Evolutionary conservation across 2,113 vertebrate genomes (phyloP), one percentile per base, ranked within the genome.

Genomic region (Pontoporia blainvillei): DNA sequence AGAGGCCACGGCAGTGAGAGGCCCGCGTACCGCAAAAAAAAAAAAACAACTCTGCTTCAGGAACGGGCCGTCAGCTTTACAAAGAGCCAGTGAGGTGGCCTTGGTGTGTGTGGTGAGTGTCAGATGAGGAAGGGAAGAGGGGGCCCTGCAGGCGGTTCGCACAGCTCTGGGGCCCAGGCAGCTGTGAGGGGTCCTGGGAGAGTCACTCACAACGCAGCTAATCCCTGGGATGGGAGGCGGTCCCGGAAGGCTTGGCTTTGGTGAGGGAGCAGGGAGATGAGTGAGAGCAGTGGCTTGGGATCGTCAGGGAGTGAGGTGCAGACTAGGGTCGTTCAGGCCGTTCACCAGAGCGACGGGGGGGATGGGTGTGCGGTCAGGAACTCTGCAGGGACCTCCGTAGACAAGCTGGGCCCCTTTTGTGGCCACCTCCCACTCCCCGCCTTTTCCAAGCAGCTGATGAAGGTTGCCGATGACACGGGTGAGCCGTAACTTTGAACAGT

Each of bases 401-500:
- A 36, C 6, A 59, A 49, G n/a, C 34, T 12, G 72, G 20, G 14
- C 5, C 46, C 29, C 18, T 75, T 61, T 54, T 11, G 12, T 11
- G 6, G 5, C 5, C 1, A 3, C 31, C 9, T 4, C 34, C 41
- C 21, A 61, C 23, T 12, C 36, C 31, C 4, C 15, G 31, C 18
- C 5, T 15, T 81, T 67, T 76, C n/a, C 46, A 52, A 27, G n/a
- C 15, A 44, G 34, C 87, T 90, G 31, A 34, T n/a, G 52, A 75
- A 71, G 41, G 11, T 93, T 88, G 41, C 36, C 23, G 75, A 6
- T 92, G 62, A 71, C 6, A 6, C 21, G 12, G 18, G 20, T 61
- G 27, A 86, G 36, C 17, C 73, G 0, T 81, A 39, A 54, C 62
- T 72, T 66, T 14, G 36, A 81, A 95, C 54, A 34, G 13, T 41